A percentile compares a stretch with the other conserved stretches of the same genome.
Evolutionary conservation across 2,797 vertebrate genomes (phyloP).

Genomic region (Myotis myotis): DNA sequence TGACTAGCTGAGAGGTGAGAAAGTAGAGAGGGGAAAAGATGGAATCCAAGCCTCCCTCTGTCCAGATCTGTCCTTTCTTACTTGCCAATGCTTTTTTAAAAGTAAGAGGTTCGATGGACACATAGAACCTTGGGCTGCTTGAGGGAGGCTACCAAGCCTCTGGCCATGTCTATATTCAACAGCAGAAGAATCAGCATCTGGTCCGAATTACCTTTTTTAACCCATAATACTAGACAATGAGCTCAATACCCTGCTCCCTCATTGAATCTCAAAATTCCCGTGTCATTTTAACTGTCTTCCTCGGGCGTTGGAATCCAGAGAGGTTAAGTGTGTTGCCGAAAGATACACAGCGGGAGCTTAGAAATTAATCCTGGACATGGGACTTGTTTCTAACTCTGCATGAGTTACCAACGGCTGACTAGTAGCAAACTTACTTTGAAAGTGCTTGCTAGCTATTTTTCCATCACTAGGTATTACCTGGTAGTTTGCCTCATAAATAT

Average conservation of each 20-base stretch:
- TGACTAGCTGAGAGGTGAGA: background rate
- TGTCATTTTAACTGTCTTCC: background rate
- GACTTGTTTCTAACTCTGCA: background rate
- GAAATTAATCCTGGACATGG: background rate
- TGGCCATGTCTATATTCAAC: background rate
- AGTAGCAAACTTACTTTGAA: conserved; percentile 66
- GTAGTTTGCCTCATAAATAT: conserved; percentile 76
- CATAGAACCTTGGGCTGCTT: background rate
- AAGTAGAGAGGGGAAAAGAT: background rate
- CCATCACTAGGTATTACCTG: conserved; percentile 65
- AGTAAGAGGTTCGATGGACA: no score
- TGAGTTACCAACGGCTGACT: conserved; percentile 52
- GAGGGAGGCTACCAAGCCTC: background rate
- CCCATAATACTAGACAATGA: background rate
- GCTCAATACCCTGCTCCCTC: background rate
- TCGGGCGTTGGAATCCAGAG: background rate
- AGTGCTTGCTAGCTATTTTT: conserved; percentile 70
- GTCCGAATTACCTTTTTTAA: background rate
- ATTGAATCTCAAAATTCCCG: background rate
- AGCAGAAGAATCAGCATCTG: background rate
- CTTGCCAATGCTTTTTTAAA: background rate
- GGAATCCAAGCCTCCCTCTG: background rate
- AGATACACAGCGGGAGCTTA: background rate
- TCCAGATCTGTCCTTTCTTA: background rate
- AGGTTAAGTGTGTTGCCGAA: background rate